Evolutionary conservation across 2,888 invertebrate species (phyloP), one percentile per base, ranked within the genome.

Genomic region (Petrolisthes manimaculis): DNA sequence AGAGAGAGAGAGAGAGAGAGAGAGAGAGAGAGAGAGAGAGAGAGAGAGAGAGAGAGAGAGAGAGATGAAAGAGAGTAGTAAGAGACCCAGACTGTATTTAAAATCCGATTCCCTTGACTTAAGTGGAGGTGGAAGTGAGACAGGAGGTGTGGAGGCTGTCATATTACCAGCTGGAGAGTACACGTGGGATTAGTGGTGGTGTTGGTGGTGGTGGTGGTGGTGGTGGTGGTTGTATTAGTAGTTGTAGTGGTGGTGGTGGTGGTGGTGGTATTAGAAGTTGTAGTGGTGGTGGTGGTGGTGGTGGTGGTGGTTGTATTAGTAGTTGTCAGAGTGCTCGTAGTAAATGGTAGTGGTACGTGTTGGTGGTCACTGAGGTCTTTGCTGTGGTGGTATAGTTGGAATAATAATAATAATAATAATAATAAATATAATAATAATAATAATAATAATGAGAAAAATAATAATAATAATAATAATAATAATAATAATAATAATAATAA

Each of bases 81-180:
- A 61, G 8, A 61, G 8, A 9, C 61, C 14, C 61, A 61, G 14
- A 14, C 8, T 61, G 61, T 61, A 61, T 14, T 61, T 61, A 61
- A 61, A 14, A 61, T 61, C 61, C 6, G 61, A 61, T 61, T 61
- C 14, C 61, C 61, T 9, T 14, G 61, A 61, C 8, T 61, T 61
- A 61, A 6, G 61, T 9, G 61, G 61, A 61, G 71, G 71, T 71
- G 71, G 71, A 71, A 71, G n/a, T 71, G 71, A 71, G 71, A n/a
- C 8, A 61, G 61, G 61, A 71, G 71, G 71, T 71, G 71, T n/a
- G 71, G 71, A 5, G 71, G 71, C 71, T 71, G 71, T 71, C 71
- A 71, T 71, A 18, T 18, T 71, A 9, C 14, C 61, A 9, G 14
- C 6, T 61, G 61, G 61, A 14, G 14, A 61, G 14, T 6, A 61